Percentiles rank a stretch among this genome's conserved stretches.
phyloP scores from a whole-genome alignment of 35 echinoderm and acorn worm genomes.

The Heliocidaris tuberculata region DNA sequence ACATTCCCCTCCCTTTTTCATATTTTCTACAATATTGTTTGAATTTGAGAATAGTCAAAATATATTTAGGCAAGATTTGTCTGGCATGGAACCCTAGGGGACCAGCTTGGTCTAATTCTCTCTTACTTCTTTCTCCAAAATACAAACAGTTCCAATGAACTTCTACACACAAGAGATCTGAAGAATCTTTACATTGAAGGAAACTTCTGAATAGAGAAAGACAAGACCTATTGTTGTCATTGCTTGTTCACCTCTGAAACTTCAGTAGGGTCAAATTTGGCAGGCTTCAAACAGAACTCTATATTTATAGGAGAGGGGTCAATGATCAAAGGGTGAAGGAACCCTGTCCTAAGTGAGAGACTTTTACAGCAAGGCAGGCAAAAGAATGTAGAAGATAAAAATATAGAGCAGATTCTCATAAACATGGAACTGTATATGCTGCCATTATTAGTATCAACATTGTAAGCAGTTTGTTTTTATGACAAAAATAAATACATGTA shows the following conservation, averaged over 20 bases:
- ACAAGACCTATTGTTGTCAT: not conserved
- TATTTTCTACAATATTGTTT: not conserved
- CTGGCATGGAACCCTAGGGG: not conserved
- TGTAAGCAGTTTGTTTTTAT: too few relatives aligned
- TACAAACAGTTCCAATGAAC: not conserved
- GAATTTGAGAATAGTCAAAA: not conserved
- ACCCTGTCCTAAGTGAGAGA: not conserved
- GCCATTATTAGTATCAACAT: too few relatives aligned
- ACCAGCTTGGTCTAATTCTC: not conserved
- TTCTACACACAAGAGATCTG: not conserved
- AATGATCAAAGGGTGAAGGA: slow-evolving; percentile 16
- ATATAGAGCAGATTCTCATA: too few relatives aligned
- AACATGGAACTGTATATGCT: too few relatives aligned
- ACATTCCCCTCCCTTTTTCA: not conserved
- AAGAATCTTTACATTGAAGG: not conserved
- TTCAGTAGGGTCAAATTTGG: not conserved
- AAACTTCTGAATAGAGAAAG: not conserved
- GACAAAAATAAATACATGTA: too few relatives aligned
- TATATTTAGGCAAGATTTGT: slow-evolving; percentile 18
- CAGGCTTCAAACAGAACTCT: not conserved
- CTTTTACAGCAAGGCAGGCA: not conserved
- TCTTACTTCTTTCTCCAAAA: not conserved
- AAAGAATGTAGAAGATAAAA: too few relatives aligned
- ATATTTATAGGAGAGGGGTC: not conserved
- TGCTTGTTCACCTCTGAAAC: slow-evolving; percentile 1